Evolutionary conservation across 2,888 invertebrate species (phyloP), one percentile per base, ranked within the genome.

Genomic region (Labia minor): DNA sequence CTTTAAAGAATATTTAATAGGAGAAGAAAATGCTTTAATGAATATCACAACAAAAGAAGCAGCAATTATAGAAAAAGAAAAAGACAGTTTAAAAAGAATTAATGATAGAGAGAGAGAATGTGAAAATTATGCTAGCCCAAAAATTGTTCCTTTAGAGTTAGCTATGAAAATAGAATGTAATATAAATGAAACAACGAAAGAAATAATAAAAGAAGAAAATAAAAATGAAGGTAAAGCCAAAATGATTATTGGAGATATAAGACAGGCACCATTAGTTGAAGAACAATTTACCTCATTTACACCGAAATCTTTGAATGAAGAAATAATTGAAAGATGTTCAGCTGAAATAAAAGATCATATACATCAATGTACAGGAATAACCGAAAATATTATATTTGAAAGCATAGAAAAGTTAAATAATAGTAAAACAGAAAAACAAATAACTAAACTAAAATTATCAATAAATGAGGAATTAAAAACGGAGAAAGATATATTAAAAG

Each of bases 101-200:
- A 19, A 16, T 14, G 20, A 63, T 11, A 65, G 67, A 16, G 65
- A 63, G 20, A 16, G 21, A 14, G 20, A 19, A 37, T 11, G 18
- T 10, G 21, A 20, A 18, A 61, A 49, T 11, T 26, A 67, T 63
- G 66, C 69, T 19, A 69, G 62, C 21, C 19, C 63, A 2, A 66
- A 67, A 6, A 33, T 70, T 21, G 63, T 65, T 10, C 20, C 68
- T 6, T 65, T 65, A 37, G 65, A 63, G 19, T 64, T 68, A 20
- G 67, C 68, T 21, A 1, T 70, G 3, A 70, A 66, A 4, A 66
- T 69, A 21, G 67, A 71, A 62, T 20, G 65, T 18, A 16, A 62
- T 8, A 20, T 65, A 19, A 66, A 69, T 21, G 68, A 67, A 66
- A 49, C 63, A 10, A 19, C 63, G 1, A 26, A 49, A 16, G 67